Evolutionary conservation across 2,113 vertebrate genomes (phyloP).

Genomic region (Neogale vison): DNA sequence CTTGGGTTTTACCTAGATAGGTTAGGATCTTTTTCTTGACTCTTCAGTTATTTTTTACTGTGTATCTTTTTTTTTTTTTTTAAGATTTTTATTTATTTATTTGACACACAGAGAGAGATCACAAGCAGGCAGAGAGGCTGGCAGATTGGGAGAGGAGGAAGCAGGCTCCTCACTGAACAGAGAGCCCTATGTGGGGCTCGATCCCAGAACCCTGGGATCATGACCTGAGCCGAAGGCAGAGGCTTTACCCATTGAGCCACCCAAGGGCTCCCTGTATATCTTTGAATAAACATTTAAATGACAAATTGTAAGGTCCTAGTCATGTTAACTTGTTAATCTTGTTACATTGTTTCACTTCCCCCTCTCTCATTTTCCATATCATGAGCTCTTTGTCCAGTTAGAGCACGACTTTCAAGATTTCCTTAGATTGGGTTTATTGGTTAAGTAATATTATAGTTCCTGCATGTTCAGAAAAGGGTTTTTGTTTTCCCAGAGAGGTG

Average conservation of each 20-base stretch:
- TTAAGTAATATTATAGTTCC: neutral
- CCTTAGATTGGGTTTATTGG: neutral
- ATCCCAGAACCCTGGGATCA: too few species aligned
- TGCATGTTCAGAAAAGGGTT: neutral
- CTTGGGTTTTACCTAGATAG: neutral
- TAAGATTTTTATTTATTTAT: too few species aligned
- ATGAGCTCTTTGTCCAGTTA: neutral
- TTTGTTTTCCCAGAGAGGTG: neutral
- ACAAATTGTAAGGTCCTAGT: neutral
- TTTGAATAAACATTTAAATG: neutral
- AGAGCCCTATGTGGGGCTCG: too few species aligned
- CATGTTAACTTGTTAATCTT: neutral
- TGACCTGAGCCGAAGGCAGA: too few species aligned
- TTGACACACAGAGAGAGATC: too few species aligned
- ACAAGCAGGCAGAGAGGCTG: too few species aligned
- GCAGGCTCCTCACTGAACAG: too few species aligned
- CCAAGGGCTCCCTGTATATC: neutral
- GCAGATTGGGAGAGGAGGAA: too few species aligned
- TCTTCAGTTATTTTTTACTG: neutral
- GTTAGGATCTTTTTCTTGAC: neutral
- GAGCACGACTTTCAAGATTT: neutral
- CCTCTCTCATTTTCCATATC: neutral
- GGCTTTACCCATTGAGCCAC: too few species aligned
- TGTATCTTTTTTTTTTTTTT: neutral
- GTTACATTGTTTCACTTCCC: neutral